These are phyloP conservation scores for Acanthopleura granulata DNA, from an alignment of 2,888 invertebrate species.

Conservation along the genomic window DNA sequence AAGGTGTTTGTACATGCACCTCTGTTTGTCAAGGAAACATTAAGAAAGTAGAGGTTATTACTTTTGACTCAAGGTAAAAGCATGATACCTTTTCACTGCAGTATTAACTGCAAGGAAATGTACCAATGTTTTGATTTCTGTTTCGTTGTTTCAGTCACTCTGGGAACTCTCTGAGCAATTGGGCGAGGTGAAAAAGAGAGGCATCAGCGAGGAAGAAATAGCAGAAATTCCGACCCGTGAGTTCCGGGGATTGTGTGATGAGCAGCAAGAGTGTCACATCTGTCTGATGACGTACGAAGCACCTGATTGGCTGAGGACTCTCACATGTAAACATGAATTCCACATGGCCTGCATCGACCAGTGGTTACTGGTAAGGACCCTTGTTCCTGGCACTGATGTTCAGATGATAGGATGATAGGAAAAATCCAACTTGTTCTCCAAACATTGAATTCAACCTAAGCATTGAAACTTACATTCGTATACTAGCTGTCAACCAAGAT, in stretches of 20 bases:
- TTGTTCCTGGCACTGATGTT: neutral
- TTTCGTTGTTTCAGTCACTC: neutral
- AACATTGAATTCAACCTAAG: too few species aligned
- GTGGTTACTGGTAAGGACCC: neutral
- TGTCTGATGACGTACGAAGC: neutral
- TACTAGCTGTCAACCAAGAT: too few species aligned
- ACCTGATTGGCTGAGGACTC: neutral
- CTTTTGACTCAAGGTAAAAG: too few species aligned
- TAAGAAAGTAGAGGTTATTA: too few species aligned
- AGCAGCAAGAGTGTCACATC: neutral
- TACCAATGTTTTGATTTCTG: neutral
- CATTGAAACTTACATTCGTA: too few species aligned
- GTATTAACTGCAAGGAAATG: too few species aligned
- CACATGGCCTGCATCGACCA: neutral
- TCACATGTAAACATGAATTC: neutral
- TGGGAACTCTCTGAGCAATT: neutral
- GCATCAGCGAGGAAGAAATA: conserved; percentile 1
- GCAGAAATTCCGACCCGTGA: neutral
- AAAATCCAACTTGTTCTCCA: too few species aligned
- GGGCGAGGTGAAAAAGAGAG: neutral
- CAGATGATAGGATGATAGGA: too few species aligned
- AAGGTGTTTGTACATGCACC: too few species aligned
- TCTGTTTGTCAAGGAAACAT: too few species aligned
- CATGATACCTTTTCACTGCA: too few species aligned
- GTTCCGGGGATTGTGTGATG: neutral